Evolutionary conservation across 2,113 vertebrate genomes (phyloP).

Genomic region (Heterocephalus glaber): DNA sequence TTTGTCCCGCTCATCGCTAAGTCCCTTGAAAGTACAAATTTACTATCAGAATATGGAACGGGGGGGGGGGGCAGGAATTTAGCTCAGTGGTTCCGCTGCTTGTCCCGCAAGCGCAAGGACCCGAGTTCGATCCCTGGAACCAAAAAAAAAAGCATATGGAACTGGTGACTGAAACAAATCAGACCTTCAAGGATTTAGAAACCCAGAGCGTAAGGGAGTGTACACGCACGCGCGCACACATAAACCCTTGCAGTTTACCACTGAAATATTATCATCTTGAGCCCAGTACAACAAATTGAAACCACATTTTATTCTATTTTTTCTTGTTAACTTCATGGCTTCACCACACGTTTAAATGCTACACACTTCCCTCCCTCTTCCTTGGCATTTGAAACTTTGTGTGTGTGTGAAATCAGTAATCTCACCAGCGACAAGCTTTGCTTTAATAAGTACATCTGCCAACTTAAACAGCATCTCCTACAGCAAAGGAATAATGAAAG

Average conservation of each 20-base stretch:
- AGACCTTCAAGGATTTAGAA: conserved; percentile 61
- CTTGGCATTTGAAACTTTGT: conserved; percentile 71
- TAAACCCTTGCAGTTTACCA: conserved; percentile 62
- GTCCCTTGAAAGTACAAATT: conserved; percentile 10
- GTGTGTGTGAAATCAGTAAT: conserved; percentile 85
- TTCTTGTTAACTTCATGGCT: conserved; percentile 80
- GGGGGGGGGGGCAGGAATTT: too few species aligned
- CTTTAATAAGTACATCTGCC: conserved; percentile 90
- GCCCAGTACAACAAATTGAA: conserved; percentile 80
- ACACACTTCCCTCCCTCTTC: conserved; percentile 70
- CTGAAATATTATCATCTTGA: conserved; percentile 75
- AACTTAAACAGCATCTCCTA: conserved; percentile 89
- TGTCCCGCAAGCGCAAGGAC: too few species aligned
- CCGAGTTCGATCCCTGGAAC: too few species aligned
- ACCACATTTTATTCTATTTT: conserved; percentile 81
- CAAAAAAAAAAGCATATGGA: too few species aligned
- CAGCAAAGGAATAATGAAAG: conserved; percentile 90
- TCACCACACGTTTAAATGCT: conserved; percentile 78
- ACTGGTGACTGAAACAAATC: neutral
- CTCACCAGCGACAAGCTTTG: conserved; percentile 87
- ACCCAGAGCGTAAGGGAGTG: neutral
- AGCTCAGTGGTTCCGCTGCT: too few species aligned
- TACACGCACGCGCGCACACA: neutral
- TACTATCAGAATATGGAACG: neutral
- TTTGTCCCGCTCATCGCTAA: neutral